Conservation (phyloP, 2,113 vertebrate species). For the Serilophus lunatus region DNA sequence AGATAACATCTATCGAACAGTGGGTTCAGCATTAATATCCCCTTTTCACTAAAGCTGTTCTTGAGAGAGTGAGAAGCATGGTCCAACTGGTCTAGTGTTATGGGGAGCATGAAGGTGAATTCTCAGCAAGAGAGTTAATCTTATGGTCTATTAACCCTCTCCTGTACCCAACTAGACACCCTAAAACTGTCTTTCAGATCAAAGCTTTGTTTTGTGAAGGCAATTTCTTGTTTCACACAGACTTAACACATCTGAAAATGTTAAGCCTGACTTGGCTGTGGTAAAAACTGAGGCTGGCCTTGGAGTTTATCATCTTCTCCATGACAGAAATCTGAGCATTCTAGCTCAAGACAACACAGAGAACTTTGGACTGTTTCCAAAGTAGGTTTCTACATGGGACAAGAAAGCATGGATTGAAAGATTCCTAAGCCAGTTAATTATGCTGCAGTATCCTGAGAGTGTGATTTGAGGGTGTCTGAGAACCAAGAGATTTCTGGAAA, state of each 20-base stretch:
- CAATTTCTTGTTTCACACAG: neutral
- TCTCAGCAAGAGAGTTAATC: neutral
- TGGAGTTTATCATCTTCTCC: neutral
- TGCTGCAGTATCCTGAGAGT: neutral
- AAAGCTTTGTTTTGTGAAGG: neutral
- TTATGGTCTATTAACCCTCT: neutral
- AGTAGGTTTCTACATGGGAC: neutral
- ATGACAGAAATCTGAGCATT: neutral
- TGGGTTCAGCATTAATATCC: neutral
- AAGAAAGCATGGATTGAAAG: neutral
- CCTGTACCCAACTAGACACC: neutral
- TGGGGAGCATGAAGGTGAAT: neutral
- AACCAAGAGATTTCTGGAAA: neutral
- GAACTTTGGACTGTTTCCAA: neutral
- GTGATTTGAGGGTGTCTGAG: neutral
- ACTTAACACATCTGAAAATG: neutral
- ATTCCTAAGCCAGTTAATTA: neutral
- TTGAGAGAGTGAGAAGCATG: neutral
- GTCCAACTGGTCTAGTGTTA: neutral
- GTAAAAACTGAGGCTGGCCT: neutral
- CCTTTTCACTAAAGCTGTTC: neutral
- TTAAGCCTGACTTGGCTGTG: neutral
- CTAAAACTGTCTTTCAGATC: neutral
- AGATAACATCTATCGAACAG: neutral
- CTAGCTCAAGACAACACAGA: neutral